Evolutionary conservation across 2,797 vertebrate genomes (phyloP).

Genomic region (Falco rusticolus): DNA sequence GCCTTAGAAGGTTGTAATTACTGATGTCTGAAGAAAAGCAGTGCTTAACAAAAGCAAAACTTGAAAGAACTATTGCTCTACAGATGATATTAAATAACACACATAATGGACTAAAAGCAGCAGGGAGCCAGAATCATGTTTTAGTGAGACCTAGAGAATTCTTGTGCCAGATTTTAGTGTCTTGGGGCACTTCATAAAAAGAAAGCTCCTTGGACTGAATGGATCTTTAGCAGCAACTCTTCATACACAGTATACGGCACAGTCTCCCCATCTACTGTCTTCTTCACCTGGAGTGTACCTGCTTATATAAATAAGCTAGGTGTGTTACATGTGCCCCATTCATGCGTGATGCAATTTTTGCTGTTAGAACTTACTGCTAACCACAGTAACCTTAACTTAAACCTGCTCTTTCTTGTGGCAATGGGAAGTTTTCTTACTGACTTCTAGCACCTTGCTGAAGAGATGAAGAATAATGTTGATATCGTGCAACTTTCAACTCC

Average conservation of each 20-base stretch:
- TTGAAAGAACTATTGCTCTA: conserved; percentile 6
- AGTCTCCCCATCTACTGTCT: fast-evolving
- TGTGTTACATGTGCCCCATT: not conserved
- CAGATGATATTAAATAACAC: not conserved
- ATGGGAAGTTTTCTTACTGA: not conserved
- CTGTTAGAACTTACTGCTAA: not conserved
- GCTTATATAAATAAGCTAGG: not conserved
- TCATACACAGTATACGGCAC: not conserved
- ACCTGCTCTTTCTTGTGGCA: not conserved
- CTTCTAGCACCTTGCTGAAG: not conserved
- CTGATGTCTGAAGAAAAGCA: conserved; percentile 30
- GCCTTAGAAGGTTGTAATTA: conserved; percentile 4
- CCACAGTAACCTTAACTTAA: not conserved
- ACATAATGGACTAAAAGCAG: not conserved
- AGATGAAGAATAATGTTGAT: not conserved
- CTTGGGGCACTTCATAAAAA: not conserved
- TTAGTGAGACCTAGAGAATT: not conserved
- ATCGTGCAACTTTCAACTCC: not conserved
- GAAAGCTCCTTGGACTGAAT: not conserved
- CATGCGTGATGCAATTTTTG: not conserved
- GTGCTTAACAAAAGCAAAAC: not conserved
- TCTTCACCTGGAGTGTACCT: not conserved
- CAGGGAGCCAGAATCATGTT: not conserved
- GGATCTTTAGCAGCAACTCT: not conserved
- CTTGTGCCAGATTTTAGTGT: not conserved